Evolutionary conservation across 2,888 invertebrate genomes (phyloP).

Genomic region (Agrotis puta): DNA sequence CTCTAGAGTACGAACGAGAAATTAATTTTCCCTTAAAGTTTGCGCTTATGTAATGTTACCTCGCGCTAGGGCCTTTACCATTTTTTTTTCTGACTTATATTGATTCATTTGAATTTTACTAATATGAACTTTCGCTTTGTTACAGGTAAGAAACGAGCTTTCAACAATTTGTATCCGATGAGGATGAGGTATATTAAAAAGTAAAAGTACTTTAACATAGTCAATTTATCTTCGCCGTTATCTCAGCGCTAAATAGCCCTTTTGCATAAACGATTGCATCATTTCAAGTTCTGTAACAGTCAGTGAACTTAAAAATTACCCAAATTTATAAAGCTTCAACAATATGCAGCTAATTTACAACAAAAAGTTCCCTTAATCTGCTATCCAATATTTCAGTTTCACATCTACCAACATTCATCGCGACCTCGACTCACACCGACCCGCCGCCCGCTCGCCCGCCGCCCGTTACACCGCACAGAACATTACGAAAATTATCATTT

Average conservation of each 20-base stretch:
- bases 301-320: slow-evolving; percentile 8
- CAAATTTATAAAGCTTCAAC: slow-evolving; percentile 17
- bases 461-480: slow-evolving; percentile 59
- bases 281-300: slow-evolving; percentile 2
- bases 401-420: slow-evolving; percentile 61
- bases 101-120: background rate
- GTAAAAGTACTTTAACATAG: background rate
- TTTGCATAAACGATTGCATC: background rate
- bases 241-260: background rate
- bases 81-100: background rate
- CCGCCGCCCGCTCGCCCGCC: slow-evolving; percentile 38
- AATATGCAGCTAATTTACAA: slow-evolving; percentile 43
- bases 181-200: background rate
- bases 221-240: background rate
- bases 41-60: no score
- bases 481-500: slow-evolving; percentile 71
- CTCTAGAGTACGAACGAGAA: no score
- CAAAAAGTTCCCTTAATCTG: slow-evolving; percentile 57
- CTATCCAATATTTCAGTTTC: slow-evolving; percentile 61
- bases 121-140: slow-evolving; percentile 20
- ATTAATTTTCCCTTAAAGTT: no score
- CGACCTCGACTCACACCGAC: slow-evolving; percentile 51
- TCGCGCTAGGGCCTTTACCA: no score
- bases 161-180: background rate
- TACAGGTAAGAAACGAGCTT: slow-evolving; percentile 29